A percentile compares a stretch with the other conserved stretches of the same genome.
Evolutionary conservation across 2,888 invertebrate species (phyloP).

Genomic region (Hydrotaea diabolus): DNA sequence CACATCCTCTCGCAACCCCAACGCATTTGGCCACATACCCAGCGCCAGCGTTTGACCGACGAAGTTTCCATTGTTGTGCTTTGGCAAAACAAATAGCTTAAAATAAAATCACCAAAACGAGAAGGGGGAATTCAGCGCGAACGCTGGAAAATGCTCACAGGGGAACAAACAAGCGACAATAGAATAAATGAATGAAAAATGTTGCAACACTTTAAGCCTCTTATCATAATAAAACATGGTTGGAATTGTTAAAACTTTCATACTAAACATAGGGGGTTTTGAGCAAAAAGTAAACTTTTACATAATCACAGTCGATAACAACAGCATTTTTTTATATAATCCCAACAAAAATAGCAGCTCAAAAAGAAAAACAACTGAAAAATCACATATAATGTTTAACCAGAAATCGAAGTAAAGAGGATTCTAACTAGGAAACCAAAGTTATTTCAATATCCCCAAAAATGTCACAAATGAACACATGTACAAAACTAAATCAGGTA

Average conservation of each 20-base stretch:
- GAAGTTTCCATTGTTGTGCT: not conserved
- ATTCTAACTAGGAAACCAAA: too few species aligned
- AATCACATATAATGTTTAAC: too few species aligned
- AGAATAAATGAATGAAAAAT: constrained; percentile 41
- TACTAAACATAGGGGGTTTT: constrained; percentile 46
- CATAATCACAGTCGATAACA: not conserved
- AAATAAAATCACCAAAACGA: constrained; percentile 17
- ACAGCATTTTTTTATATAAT: not conserved
- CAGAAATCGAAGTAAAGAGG: too few species aligned
- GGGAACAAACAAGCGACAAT: constrained; percentile 4
- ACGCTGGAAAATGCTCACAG: not conserved
- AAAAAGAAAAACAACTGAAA: too few species aligned
- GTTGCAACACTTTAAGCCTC: constrained; percentile 61
- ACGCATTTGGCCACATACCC: not conserved
- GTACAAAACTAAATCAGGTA: too few species aligned
- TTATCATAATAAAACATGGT: constrained; percentile 60
- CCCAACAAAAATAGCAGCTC: not conserved
- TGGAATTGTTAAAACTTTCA: constrained; percentile 57
- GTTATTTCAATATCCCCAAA: too few species aligned
- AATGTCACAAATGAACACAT: too few species aligned
- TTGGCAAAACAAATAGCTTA: constrained; percentile 12
- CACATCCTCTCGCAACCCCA: not conserved
- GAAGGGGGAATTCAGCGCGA: not conserved
- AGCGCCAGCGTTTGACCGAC: not conserved
- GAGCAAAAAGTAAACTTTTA: not conserved